Evolutionary conservation across 2,888 invertebrate genomes (phyloP).

Genomic region (Hyppa rectilinea): DNA sequence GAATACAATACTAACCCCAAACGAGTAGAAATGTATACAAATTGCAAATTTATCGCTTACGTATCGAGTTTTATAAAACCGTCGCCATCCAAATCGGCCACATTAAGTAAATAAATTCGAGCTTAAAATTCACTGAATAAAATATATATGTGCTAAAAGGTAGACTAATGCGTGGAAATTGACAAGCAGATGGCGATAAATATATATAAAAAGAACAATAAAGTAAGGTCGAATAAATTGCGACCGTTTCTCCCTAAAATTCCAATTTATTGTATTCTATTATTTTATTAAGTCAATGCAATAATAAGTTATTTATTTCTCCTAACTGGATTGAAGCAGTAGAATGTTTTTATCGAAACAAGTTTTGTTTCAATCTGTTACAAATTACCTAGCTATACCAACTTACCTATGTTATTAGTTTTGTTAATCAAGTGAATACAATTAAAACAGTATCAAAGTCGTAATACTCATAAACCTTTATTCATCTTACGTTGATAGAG

Average conservation of each 20-base stretch:
- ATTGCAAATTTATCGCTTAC: constrained; percentile 14
- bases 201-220: constrained; percentile 18
- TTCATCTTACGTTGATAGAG: too few species aligned
- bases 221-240: not conserved
- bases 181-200: constrained; percentile 5
- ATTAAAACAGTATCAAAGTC: too few species aligned
- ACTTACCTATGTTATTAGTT: too few species aligned
- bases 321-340: not conserved
- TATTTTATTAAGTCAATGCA: not conserved
- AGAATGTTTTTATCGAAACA: not conserved
- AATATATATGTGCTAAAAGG: constrained; percentile 7
- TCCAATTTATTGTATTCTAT: not conserved
- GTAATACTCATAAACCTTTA: too few species aligned
- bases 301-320: not conserved
- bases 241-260: not conserved
- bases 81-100: not conserved
- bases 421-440: not conserved
- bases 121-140: constrained; percentile 27
- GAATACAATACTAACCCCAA: constrained; percentile 22
- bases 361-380: not conserved
- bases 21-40: constrained; percentile 5
- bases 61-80: constrained; percentile 11
- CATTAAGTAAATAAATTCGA: constrained; percentile 23
- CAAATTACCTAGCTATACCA: not conserved
- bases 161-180: constrained; percentile 11